These are phyloP conservation scores for Drosophila borealis DNA, from an alignment of 2,888 invertebrate species.

Conservation along the genomic window DNA sequence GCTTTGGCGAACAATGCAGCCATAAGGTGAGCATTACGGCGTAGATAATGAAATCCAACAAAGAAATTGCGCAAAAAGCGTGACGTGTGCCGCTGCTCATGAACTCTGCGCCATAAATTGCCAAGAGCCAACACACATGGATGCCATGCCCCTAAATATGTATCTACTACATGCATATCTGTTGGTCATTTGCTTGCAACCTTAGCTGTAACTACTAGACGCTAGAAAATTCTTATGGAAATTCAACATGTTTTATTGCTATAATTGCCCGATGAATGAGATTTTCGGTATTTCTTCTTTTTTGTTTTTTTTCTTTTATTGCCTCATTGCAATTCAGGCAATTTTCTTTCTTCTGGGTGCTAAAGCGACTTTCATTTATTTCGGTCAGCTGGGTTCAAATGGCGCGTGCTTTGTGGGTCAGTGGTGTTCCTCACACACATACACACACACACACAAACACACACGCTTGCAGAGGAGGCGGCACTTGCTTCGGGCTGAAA, in stretches of 20 bases:
- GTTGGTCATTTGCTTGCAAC: conserved; percentile 8
- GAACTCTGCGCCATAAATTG: conserved; percentile 78
- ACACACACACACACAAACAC: conserved; percentile 2
- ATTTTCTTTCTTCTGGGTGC: conserved; percentile 43
- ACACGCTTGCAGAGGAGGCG: conserved; percentile 21
- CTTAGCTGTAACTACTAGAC: conserved; percentile 33
- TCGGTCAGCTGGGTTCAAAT: conserved; percentile 76
- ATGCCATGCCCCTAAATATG: conserved; percentile 1
- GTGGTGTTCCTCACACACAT: conserved; percentile 29
- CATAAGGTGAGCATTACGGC: conserved; percentile 67
- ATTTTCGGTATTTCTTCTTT: conserved; percentile 29
- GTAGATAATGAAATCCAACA: conserved; percentile 72
- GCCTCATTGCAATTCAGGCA: conserved; percentile 31
- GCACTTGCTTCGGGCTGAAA: conserved; percentile 25
- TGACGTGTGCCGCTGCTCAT: conserved; percentile 70
- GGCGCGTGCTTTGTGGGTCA: conserved; percentile 76
- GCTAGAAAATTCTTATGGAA: conserved; percentile 60
- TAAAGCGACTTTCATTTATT: conserved; percentile 72
- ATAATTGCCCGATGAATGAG: conserved; percentile 53
- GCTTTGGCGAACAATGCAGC: conserved; percentile 68
- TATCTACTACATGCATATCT: conserved; percentile 1
- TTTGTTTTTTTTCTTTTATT: conserved; percentile 13
- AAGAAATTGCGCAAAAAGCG: conserved; percentile 77
- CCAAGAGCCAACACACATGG: conserved; percentile 32
- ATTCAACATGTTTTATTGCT: conserved; percentile 60